Evolutionary conservation across 2,888 invertebrate species (phyloP).

Genomic region (Neoascia interrupta): DNA sequence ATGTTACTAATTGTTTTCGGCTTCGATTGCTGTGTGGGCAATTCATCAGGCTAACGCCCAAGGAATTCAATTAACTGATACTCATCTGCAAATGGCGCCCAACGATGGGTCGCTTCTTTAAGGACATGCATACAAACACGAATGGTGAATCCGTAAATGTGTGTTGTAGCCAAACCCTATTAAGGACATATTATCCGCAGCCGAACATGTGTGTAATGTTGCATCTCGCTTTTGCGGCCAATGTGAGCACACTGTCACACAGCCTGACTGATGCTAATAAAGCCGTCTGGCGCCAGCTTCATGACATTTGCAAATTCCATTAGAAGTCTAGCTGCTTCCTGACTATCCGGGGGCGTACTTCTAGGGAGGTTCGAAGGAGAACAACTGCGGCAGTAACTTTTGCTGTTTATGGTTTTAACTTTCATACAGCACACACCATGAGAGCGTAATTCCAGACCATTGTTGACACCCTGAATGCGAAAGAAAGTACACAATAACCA

Average conservation of each 20-base stretch:
- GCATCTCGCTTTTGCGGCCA: constrained; percentile 41
- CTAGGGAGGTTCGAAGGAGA: background rate
- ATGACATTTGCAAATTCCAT: constrained; percentile 70
- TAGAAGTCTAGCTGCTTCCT: constrained; percentile 32
- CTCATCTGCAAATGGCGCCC: constrained; percentile 62
- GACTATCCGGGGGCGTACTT: constrained; percentile 48
- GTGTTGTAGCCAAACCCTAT: constrained; percentile 52
- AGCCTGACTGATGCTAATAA: constrained; percentile 77
- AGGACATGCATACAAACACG: no score
- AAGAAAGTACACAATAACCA: constrained; percentile 47
- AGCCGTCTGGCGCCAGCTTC: constrained; percentile 73
- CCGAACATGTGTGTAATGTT: constrained; percentile 31
- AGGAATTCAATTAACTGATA: constrained; percentile 69
- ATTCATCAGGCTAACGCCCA: constrained; percentile 67
- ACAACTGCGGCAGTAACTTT: constrained; percentile 62
- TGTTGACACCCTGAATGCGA: constrained; percentile 62
- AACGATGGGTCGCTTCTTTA: constrained; percentile 33
- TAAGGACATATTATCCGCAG: constrained; percentile 59
- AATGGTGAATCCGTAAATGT: constrained; percentile 38
- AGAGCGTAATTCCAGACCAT: constrained; percentile 32
- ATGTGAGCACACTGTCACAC: constrained; percentile 57
- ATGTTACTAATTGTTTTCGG: constrained; percentile 62
- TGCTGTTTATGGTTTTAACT: constrained; percentile 65
- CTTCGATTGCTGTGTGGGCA: constrained; percentile 44
- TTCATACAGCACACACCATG: constrained; percentile 19